Percentiles rank a stretch among this genome's conserved stretches.
Evolutionary conservation across 35 echinoderm and acorn worm genomes (phyloP).

Genomic region (Diadema setosum): DNA sequence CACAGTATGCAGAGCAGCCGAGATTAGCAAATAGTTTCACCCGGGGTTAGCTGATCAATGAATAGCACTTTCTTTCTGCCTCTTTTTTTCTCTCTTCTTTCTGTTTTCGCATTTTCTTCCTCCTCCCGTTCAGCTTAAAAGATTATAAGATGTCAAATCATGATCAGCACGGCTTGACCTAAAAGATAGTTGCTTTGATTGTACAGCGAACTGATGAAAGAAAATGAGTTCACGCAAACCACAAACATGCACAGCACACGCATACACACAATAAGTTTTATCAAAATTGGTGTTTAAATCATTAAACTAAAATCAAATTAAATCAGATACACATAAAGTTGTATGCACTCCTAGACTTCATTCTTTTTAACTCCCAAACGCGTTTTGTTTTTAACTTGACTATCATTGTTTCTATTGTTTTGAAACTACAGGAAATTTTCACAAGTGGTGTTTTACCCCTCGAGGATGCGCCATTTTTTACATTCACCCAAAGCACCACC

Average conservation of each 20-base stretch:
- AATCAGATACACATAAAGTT: not conserved
- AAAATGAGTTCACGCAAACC: not conserved
- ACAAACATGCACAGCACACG: not conserved
- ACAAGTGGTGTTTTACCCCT: constrained; percentile 85
- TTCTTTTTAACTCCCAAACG: not conserved
- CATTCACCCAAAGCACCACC: constrained; percentile 59
- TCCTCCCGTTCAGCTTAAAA: too few species aligned
- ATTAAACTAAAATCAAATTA: not conserved
- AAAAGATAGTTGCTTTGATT: too few species aligned
- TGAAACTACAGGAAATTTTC: constrained; percentile 61
- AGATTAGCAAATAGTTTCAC: too few species aligned
- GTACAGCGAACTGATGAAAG: too few species aligned
- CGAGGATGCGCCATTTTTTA: constrained; percentile 62
- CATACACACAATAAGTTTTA: not conserved
- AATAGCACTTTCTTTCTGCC: too few species aligned
- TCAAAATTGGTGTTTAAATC: not conserved
- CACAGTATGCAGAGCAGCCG: too few species aligned
- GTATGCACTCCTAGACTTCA: not conserved
- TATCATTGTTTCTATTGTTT: not conserved
- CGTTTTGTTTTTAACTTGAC: not conserved
- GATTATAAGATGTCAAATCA: too few species aligned
- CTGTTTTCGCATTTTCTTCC: too few species aligned
- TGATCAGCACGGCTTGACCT: too few species aligned
- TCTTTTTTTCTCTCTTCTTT: too few species aligned
- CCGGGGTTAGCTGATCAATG: too few species aligned